Conservation (phyloP, 2,888 invertebrate species). For the Nycteola revayana region DNA sequence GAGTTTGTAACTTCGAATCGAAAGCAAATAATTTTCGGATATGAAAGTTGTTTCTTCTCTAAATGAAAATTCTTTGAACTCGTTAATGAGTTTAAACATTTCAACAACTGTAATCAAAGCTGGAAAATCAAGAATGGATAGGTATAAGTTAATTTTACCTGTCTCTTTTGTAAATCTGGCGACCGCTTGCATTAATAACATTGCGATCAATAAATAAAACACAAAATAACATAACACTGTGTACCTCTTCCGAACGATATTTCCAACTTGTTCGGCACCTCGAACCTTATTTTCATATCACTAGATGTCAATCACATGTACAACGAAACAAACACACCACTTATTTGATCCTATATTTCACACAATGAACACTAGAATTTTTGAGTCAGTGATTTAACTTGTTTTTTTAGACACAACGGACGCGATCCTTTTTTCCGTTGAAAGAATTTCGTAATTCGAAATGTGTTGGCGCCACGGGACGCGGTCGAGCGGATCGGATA, state of each 20-base stretch:
- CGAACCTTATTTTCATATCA: slow-evolving; percentile 77
- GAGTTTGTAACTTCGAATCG: slow-evolving; percentile 5
- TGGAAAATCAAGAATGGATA: too few relatives aligned
- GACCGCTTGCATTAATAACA: slow-evolving; percentile 29
- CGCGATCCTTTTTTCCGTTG: too few relatives aligned
- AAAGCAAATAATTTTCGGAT: slow-evolving; percentile 1
- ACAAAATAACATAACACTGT: slow-evolving; percentile 41
- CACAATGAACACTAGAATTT: too few relatives aligned
- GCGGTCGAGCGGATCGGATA: slow-evolving; percentile 62
- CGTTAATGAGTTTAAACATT: too few relatives aligned
- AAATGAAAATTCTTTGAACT: too few relatives aligned
- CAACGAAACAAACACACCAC: slow-evolving; percentile 27
- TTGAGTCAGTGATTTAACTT: too few relatives aligned
- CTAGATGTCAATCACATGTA: slow-evolving; percentile 45
- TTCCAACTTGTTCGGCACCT: slow-evolving; percentile 79
- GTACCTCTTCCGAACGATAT: slow-evolving; percentile 72
- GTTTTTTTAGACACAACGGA: too few relatives aligned
- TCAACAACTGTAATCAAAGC: too few relatives aligned
- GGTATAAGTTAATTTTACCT: slow-evolving; percentile 29
- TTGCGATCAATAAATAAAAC: slow-evolving; percentile 19
- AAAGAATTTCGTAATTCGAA: slow-evolving; percentile 26
- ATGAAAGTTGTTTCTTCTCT: slow-evolving; percentile 5
- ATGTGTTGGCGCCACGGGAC: slow-evolving; percentile 38
- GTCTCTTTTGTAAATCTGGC: slow-evolving; percentile 20
- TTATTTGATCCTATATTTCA: too few relatives aligned